phyloP scores from a whole-genome alignment of 2,113 vertebrate genomes.

The Psophia crepitans region DNA sequence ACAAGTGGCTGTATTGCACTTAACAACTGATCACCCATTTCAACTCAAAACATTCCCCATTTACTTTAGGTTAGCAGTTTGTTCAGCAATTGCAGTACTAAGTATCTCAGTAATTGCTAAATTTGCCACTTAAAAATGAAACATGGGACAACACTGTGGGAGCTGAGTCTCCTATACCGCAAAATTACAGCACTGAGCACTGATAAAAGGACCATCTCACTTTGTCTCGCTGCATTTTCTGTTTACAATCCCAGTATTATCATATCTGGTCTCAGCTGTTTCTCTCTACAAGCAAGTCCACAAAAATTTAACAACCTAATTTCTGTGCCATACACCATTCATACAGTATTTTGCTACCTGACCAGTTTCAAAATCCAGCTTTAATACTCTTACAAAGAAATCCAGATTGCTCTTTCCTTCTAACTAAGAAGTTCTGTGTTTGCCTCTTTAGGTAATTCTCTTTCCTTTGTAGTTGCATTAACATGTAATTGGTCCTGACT shows the following conservation, averaged over 20 bases:
- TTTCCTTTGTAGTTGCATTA: background rate
- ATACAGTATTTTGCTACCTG: background rate
- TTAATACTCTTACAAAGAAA: background rate
- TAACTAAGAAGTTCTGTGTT: background rate
- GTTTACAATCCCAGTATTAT: background rate
- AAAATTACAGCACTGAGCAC: background rate
- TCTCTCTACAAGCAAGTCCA: background rate
- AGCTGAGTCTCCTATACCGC: background rate
- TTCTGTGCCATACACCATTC: background rate
- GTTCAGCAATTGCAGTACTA: background rate
- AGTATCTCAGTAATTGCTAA: background rate
- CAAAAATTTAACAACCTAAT: background rate
- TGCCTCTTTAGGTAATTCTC: background rate
- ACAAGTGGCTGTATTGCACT: background rate
- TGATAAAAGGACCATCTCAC: background rate
- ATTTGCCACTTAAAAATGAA: conserved; percentile 6
- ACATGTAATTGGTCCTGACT: background rate
- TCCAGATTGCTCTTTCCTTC: background rate
- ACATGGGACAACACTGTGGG: background rate
- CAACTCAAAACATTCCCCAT: background rate
- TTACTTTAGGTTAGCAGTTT: background rate
- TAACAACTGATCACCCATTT: background rate
- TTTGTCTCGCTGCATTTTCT: conserved; percentile 15
- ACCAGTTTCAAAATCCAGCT: background rate
- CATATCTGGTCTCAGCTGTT: background rate